Base-by-base conservation (phyloP, 1,140 invertebrate genomes). In the Pseudomyrmex sp. region DNA sequence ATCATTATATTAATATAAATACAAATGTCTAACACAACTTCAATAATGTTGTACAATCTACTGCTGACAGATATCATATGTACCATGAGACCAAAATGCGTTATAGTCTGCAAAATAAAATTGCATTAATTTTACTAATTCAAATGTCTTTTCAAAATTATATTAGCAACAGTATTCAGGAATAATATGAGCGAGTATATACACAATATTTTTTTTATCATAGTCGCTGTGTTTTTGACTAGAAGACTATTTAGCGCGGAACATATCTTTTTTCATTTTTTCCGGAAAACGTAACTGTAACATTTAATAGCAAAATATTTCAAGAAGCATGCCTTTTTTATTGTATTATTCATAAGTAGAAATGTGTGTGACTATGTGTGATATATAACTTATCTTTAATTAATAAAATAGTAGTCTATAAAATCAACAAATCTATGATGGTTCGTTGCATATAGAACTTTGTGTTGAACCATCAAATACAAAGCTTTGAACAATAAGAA, bases 41-140 rank as follows among this genome's bases (percentile, higher is more conserved):
- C 82, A 58, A 58, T 35, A 59, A 69, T 83, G 85, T 85, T 85
- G 83, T 88, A 87, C 88, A 85, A 89, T 83, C 61, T 87, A 89
- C 85, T 85, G 88, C 88, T 89, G 85, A 87, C 73, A 86, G 85
- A 63, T 74, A 87, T 23, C 62, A 69, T 82, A 89, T 90, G 88
- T 89, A 89, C 85, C 54, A 82, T 82, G 82, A 87, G 35, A 35
- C 87, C 61, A 84, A 74, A 18, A 75, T 8, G 2, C n/a, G 62
- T 23, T 10, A 20, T 62, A 82, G 15, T 8, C 18, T 46, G 12
- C 18, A 48, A 18, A 46, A 63, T 46, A 82, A 35, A 35, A n/a
- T 26, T 75, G 13, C 26, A 50, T 5, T 82, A 15, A 54, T 82
- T n/a, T 44, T 5, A 26, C 18, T 48, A 12, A 13, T 46, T 46